A percentile compares a stretch with the other conserved stretches of the same genome.
Conservation (phyloP, 2,888 invertebrate species). For the Peribatodes rhomboidaria region DNA sequence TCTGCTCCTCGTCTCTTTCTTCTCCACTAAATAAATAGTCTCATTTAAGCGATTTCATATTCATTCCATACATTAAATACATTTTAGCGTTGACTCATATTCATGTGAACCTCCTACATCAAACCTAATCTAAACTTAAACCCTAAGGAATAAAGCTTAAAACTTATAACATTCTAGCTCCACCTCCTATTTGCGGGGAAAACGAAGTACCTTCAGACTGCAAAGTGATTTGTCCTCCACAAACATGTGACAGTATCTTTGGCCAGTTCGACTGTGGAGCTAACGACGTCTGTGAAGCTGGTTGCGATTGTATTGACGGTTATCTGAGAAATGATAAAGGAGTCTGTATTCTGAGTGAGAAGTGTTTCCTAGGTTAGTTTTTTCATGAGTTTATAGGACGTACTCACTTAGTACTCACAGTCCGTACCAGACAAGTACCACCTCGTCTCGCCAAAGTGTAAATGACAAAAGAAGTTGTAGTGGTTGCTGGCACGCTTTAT, state of each 20-base stretch:
- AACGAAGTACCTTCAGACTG: slow-evolving; percentile 5
- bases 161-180: not conserved
- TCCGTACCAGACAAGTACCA: no score
- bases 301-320: not conserved
- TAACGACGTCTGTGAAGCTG: not conserved
- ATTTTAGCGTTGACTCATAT: no score
- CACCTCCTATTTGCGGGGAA: not conserved
- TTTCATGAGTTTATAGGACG: not conserved
- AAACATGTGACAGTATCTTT: slow-evolving; percentile 3
- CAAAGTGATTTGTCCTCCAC: slow-evolving; percentile 9
- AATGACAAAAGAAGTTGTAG: no score
- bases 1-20: no score
- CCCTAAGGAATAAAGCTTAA: not conserved
- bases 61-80: no score
- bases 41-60: no score
- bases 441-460: no score
- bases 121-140: no score
- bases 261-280: not conserved
- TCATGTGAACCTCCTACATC: no score
- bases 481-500: no score
- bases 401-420: no score
- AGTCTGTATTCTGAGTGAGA: slow-evolving; percentile 51
- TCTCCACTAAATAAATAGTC: no score
- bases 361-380: slow-evolving; percentile 31
- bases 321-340: slow-evolving; percentile 42